Percentiles rank a stretch among this genome's conserved stretches.
phyloP scores from a whole-genome alignment of 2,113 vertebrate genomes.

The Bubo bubo region DNA sequence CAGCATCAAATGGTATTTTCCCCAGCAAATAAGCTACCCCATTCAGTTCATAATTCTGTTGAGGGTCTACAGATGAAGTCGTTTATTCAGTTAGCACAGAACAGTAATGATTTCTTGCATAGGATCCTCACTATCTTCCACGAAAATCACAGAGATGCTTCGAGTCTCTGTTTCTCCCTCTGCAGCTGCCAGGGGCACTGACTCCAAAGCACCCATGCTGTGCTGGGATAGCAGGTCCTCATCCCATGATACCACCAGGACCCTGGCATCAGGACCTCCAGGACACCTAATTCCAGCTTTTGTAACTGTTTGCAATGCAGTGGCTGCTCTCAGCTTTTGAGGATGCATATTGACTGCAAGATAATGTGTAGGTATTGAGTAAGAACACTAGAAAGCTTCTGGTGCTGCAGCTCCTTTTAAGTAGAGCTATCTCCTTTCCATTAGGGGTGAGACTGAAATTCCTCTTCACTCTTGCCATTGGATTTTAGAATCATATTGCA shows the following conservation, averaged over 20 bases:
- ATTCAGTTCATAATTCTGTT: neutral
- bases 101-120: neutral
- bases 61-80: neutral
- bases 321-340: neutral
- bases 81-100: neutral
- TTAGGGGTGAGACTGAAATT: neutral
- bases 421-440: neutral
- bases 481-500: neutral
- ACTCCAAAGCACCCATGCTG: neutral
- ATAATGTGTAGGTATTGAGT: neutral
- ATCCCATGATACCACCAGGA: neutral
- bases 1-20: neutral
- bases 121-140: neutral
- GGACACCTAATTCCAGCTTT: neutral
- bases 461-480: neutral
- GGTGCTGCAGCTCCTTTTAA: neutral
- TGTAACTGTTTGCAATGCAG: neutral
- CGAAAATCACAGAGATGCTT: neutral
- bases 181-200: neutral
- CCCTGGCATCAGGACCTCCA: neutral
- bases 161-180: neutral
- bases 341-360: neutral
- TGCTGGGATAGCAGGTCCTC: neutral
- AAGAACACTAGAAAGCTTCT: neutral
- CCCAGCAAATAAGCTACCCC: neutral